Conservation (phyloP, 2,113 vertebrate species). For the Numenius arquata region DNA sequence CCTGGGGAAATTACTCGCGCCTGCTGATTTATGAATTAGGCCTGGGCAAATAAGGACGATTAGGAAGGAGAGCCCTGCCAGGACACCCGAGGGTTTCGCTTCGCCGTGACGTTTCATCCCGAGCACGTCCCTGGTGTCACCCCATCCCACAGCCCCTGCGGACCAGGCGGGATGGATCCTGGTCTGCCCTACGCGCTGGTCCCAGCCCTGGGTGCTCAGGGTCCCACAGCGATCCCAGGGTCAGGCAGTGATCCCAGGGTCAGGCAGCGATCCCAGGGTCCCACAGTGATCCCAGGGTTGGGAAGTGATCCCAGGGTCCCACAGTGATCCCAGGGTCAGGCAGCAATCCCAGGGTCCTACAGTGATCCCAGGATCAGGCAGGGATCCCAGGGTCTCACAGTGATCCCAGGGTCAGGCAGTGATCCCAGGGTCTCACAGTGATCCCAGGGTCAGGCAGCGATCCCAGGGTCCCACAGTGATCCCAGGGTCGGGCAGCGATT, state of each 20-base stretch:
- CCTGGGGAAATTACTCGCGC: slow-evolving; percentile 32
- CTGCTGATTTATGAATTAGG: slow-evolving; percentile 36
- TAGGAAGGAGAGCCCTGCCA: background rate
- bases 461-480: background rate
- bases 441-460: rapidly evolving
- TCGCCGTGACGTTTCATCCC: background rate
- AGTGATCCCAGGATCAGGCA: rapidly evolving
- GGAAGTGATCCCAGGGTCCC: rapidly evolving
- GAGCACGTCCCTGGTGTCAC: rapidly evolving
- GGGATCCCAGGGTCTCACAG: rapidly evolving
- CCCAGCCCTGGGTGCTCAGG: background rate
- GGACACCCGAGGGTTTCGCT: background rate
- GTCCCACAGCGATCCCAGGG: background rate
- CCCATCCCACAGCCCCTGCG: rapidly evolving
- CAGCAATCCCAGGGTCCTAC: rapidly evolving
- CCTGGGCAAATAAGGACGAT: background rate
- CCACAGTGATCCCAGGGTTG: background rate
- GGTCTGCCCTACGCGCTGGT: rapidly evolving
- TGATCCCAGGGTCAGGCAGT: rapidly evolving
- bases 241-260: no score
- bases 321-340: rapidly evolving
- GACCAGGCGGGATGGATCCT: rapidly evolving
- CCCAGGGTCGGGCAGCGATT: no score
- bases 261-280: no score
- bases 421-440: rapidly evolving